Percentiles rank a stretch among this genome's conserved stretches.
Conservation (phyloP, 2,888 invertebrate genomes). For the Bembecia ichneumoniformis region DNA sequence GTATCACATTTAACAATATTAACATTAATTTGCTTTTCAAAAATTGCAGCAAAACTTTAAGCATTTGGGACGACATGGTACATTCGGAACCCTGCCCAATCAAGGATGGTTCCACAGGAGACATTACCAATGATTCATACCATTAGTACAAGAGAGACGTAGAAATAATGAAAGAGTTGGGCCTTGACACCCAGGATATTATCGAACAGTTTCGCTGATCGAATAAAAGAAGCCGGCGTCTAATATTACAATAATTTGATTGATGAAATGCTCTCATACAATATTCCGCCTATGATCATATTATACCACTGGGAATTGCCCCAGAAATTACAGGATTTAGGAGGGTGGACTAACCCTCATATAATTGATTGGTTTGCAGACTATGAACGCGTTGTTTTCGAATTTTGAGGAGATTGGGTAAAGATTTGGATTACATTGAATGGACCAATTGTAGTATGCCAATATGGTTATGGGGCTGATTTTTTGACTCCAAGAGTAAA, state of each 20-base stretch:
- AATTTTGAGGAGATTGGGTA: slow-evolving; percentile 44
- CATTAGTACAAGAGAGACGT: slow-evolving; percentile 74
- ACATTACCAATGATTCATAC: slow-evolving; percentile 73
- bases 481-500: slow-evolving; percentile 10
- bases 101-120: slow-evolving; percentile 66
- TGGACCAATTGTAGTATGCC: slow-evolving; percentile 40
- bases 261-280: slow-evolving; percentile 59
- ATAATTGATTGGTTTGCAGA: slow-evolving; percentile 62
- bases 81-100: slow-evolving; percentile 38
- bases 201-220: slow-evolving; percentile 54
- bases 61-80: slow-evolving; percentile 7
- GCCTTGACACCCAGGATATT: slow-evolving; percentile 64
- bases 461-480: slow-evolving; percentile 19
- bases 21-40: not conserved
- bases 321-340: slow-evolving; percentile 50
- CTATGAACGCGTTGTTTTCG: slow-evolving; percentile 54
- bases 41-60: slow-evolving; percentile 5
- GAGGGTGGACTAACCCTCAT: slow-evolving; percentile 66
- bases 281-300: slow-evolving; percentile 69
- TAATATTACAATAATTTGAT: slow-evolving; percentile 74
- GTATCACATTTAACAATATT: not conserved
- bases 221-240: slow-evolving; percentile 67
- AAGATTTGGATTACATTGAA: slow-evolving; percentile 66
- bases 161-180: slow-evolving; percentile 51
- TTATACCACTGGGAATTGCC: slow-evolving; percentile 73